A percentile compares a stretch with the other conserved stretches of the same genome.
These are phyloP conservation scores for Zenarchopterus dispar DNA, from an alignment of 2,797 vertebrate genomes.

Conservation along the genomic window DNA sequence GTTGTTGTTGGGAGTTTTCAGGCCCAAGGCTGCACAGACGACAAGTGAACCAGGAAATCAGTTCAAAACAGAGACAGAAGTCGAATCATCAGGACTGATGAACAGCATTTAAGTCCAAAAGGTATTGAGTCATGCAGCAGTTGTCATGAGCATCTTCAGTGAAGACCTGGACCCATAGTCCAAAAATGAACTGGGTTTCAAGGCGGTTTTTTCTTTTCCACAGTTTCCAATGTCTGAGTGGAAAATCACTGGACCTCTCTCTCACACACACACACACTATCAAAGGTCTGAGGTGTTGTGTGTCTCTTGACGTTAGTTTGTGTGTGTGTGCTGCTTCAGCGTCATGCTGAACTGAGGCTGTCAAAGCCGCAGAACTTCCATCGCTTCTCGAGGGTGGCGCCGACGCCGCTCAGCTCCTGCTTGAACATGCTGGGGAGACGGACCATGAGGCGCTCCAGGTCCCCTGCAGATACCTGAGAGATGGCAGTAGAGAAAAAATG, in stretches of 20 bases:
- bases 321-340: slow-evolving; percentile 51
- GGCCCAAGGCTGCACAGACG: not conserved
- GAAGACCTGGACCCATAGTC: not conserved
- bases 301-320: not conserved
- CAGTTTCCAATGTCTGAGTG: slow-evolving; percentile 13
- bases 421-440: slow-evolving; percentile 93
- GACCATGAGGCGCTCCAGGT: slow-evolving; percentile 92
- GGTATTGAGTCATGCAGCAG: not conserved
- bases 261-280: not conserved
- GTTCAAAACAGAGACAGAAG: not conserved
- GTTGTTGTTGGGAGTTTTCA: slow-evolving; percentile 4
- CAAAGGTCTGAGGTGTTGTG: not conserved
- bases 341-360: slow-evolving; percentile 89
- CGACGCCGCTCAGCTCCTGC: slow-evolving; percentile 95
- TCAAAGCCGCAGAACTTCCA: slow-evolving; percentile 98
- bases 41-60: not conserved
- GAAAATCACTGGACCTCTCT: not conserved
- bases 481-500: not conserved
- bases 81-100: not conserved
- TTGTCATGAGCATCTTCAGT: not conserved
- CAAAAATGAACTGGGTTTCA: not conserved
- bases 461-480: slow-evolving; percentile 88
- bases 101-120: not conserved
- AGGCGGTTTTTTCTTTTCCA: not conserved
- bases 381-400: slow-evolving; percentile 94